phyloP scores from a whole-genome alignment of 2,113 vertebrate genomes.

The Hippocampus abdominalis region DNA sequence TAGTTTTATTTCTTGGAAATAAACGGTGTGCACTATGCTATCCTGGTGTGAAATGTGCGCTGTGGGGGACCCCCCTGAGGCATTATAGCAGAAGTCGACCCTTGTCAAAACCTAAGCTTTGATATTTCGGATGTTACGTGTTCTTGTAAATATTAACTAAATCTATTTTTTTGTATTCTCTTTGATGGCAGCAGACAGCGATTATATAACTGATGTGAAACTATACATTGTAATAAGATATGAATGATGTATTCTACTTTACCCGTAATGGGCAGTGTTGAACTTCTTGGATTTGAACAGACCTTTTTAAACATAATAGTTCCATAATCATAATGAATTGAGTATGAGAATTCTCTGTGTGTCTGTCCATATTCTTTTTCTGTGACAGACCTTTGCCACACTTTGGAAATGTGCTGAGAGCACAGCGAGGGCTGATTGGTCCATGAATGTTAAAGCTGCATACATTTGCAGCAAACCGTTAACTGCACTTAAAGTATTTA shows the following conservation, averaged over 20 bases:
- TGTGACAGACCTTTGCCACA: conserved; percentile 43
- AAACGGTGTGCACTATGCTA: conserved; percentile 71
- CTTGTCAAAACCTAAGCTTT: conserved; percentile 72
- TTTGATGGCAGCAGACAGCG: conserved; percentile 83
- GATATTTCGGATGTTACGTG: conserved; percentile 78
- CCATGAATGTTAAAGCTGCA: conserved; percentile 48
- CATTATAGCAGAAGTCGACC: conserved; percentile 74
- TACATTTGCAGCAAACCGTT: conserved; percentile 56
- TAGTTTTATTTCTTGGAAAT: conserved; percentile 55
- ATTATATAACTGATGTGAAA: conserved; percentile 75
- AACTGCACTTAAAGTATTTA: conserved; percentile 47
- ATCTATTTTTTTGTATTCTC: conserved; percentile 79
- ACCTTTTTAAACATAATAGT: conserved; percentile 61
- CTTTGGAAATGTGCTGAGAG: conserved; percentile 52
- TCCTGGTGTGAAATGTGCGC: conserved; percentile 67
- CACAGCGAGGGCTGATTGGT: conserved; percentile 46
- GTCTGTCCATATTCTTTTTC: conserved; percentile 40
- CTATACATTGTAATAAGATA: conserved; percentile 79
- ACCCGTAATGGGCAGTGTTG: conserved; percentile 59
- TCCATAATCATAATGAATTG: conserved; percentile 18
- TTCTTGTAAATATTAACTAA: conserved; percentile 93
- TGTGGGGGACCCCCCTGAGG: conserved; percentile 62
- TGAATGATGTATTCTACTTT: conserved; percentile 77
- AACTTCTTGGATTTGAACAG: conserved; percentile 61
- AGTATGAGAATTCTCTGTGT: conserved; percentile 24